Percentiles rank a stretch among this genome's conserved stretches.
These are phyloP conservation scores for Ariolimax columbianus DNA, from an alignment of 2,888 invertebrate species.

Conservation along the genomic window DNA sequence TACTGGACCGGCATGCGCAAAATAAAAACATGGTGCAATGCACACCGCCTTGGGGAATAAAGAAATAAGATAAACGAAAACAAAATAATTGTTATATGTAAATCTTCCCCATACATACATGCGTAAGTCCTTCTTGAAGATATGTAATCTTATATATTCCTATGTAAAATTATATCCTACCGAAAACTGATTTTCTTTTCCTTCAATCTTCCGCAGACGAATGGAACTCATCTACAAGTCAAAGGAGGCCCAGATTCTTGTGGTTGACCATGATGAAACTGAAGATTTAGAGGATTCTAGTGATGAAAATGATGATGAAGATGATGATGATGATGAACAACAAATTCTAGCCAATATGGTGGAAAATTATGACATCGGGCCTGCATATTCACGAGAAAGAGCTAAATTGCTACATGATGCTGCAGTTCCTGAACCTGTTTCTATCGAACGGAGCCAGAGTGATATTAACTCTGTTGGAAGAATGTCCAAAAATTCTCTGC, in stretches of 20 bases:
- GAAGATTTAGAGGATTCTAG: conserved; percentile 56
- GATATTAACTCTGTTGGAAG: background rate
- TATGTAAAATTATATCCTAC: too few relatives aligned
- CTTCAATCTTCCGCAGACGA: conserved; percentile 64
- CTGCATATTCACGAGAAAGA: background rate
- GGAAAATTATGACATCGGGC: conserved; percentile 2
- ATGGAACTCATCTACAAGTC: conserved; percentile 66
- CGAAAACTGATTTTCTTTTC: background rate
- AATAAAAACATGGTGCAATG: too few relatives aligned
- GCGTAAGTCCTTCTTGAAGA: too few relatives aligned
- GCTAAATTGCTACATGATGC: conserved; percentile 1
- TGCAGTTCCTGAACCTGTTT: background rate
- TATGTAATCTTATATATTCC: too few relatives aligned
- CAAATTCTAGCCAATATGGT: conserved; percentile 43
- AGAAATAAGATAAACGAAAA: too few relatives aligned
- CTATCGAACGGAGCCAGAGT: background rate
- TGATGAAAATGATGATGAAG: conserved; percentile 59
- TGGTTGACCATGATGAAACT: conserved; percentile 71
- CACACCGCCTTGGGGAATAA: too few relatives aligned
- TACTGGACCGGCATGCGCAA: too few relatives aligned
- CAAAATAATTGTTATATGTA: too few relatives aligned
- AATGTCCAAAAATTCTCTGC: background rate
- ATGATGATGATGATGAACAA: conserved; percentile 57
- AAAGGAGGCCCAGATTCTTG: conserved; percentile 73
- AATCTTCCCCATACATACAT: too few relatives aligned